Base-by-base conservation (phyloP, 2,888 invertebrate species). In the Dryobota labecula region DNA sequence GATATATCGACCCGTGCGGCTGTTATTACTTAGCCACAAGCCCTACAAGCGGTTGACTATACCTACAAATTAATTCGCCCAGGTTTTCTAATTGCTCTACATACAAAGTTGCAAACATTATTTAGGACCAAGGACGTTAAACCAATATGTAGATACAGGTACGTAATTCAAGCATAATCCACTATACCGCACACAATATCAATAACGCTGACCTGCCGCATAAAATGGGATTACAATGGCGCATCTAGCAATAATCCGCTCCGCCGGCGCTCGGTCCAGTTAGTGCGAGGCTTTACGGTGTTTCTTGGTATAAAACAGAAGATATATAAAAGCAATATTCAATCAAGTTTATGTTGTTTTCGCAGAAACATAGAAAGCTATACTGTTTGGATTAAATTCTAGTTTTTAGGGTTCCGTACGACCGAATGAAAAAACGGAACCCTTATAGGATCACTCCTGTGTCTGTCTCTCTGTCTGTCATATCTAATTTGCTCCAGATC, bases 161-260 rank as follows among this genome's bases (percentile, higher is more conserved):
- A 58, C 36, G 41, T 60, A 43, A 63, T 53, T 47, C 36, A 61
- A 53, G 30, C 13, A 24, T 36, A 63, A 60, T 47, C 41, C 79
- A 43, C 47, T 84, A 70, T 78, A 75, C 43, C 4, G 61, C 43
- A 45, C 24, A 47, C 60, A 67, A 78, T 78, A 78, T 78, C 73
- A 65, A 70, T 74, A 61, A 63, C 70, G 30, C 15, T 33, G 51
- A 53, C 60, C 33, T 30, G n/a, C 27, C 63, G 51, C 69, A 80
- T 83, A 82, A 80, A 83, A 82, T 74, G 56, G 62, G 54, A 80
- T 80, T 80, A 76, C 83, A 60, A 64, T 64, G 36, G 64, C 76
- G 64, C 81, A 74, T 65, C 64, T 74, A 65, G 73, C 72, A 64
- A 57, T 80, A 72, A 72, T 57, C 54, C 71, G 49, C 30, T 54